Base-by-base conservation (phyloP, 2,888 invertebrate species). In the Limnephilus rhombicus region DNA sequence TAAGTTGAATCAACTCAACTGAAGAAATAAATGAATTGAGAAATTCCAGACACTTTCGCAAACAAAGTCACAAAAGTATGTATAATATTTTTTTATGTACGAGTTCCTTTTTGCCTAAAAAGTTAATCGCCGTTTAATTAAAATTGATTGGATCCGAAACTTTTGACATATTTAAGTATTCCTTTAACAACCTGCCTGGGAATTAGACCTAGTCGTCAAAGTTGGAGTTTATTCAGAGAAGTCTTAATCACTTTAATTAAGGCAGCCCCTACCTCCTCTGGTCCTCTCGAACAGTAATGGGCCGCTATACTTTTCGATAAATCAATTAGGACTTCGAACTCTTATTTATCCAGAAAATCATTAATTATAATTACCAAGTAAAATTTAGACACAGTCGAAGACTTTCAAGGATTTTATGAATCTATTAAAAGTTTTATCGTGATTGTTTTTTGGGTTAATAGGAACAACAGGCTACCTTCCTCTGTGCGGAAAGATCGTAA, bases 221-320 rank as follows among this genome's bases (percentile, higher is more conserved):
- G 53, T 87, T 87, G 29, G 53, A 87, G 29, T 53, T 87, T 68
- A 34, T 87, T 87, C 53, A 34, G 68, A 34, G 53, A 87, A 87
- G 87, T 87, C 87, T 87, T 68, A 87, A 87, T 87, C 87, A 87
- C 87, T 87, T 68, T 87, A 87, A 87, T 87, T 87, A 87, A 87
- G 12, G 11, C 29, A 12, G 85, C n/a, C n/a, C 37, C 37, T 24
- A 24, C 18, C 31, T 29, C 18, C 31, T 29, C 49, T 18, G 18
- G 53, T 49, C 31, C 87, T 29, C 29, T 49, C 31, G 68, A 68
- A 31, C 87, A 29, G 45, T 45, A 86, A 86, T 86, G 85, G 45
- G 5, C 85, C 45, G 45, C 34, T 45, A 86, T 86, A 68, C 53
- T 87, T 87, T 87, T 68, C 87, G n/a, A 87, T 87, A 87, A 85